Base-by-base conservation (phyloP, 2,797 vertebrate species). In the Sorex maritimensis region DNA sequence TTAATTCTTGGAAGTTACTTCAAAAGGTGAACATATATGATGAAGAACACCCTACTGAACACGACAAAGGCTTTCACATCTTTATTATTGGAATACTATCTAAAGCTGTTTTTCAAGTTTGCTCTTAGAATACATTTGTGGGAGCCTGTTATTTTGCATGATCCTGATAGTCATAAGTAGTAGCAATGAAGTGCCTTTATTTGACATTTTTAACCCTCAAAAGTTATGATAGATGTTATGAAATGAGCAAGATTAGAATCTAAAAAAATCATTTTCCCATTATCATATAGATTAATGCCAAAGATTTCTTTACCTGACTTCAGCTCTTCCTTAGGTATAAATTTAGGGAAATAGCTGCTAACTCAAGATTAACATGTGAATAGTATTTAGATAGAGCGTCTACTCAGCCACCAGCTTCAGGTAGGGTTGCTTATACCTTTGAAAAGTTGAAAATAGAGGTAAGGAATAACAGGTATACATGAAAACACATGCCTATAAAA, bases 1-100 rank as follows among this genome's bases (percentile, higher is more conserved):
- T 88, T 52, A 89, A 67, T 88, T 92, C 21, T 75, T 67, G 49
- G 14, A 83, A 91, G 30, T 90, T 93, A 67, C 30, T 90, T 75
- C 55, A 77, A 75, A 77, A 88, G 80, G 4, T 86, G 9, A 21
- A 44, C 49, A 6, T 52, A 5, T 21, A 85, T 8, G 19, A 73
- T 23, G 30, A 90, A n/a, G 30, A 61, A 10, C 9, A 38, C 11
- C 67, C 55, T 75, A 68, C 24, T 86, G 19, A 41, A 83, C 91
- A 81, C 91, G 68, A 80, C 13, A 67, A 65, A 15, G 75, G 13
- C 41, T 87, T 93, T 46, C 34, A 81, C 10, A 17, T 55, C 10
- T 55, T 61, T 77, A n/a, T 61, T 61, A 41, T 72, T 69, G 44
- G 4, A 67, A 38, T 34, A 82, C 6, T 67, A 90, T 72, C 46